Conservation (phyloP, 2,797 vertebrate species). For the Valencia hispanica region DNA sequence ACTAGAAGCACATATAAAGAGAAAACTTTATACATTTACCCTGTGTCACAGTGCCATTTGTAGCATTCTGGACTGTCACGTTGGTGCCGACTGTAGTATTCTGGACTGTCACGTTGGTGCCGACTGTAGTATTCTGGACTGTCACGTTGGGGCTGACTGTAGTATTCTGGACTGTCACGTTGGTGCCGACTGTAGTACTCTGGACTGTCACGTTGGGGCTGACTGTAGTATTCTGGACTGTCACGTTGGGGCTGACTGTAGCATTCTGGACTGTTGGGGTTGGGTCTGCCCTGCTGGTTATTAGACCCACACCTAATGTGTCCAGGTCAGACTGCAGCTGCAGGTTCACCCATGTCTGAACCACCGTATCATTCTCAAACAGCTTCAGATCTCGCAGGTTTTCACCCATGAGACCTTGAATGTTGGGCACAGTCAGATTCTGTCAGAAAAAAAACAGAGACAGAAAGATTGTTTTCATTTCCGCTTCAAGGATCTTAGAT, state of each 20-base stretch:
- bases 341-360: constrained; percentile 58
- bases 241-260: background rate
- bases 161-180: background rate
- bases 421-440: constrained; percentile 61
- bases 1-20: background rate
- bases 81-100: background rate
- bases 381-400: constrained; percentile 62
- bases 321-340: constrained; percentile 64
- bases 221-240: background rate
- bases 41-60: background rate
- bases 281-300: background rate
- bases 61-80: background rate
- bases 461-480: background rate
- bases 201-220: background rate
- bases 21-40: background rate
- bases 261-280: background rate
- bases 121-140: background rate
- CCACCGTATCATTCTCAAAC: constrained; percentile 63
- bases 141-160: background rate
- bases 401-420: constrained; percentile 55
- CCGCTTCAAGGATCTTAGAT: background rate
- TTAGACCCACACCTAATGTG: constrained; percentile 47
- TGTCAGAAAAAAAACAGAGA: constrained; percentile 22
- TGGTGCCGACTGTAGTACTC: background rate
- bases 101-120: background rate